Evolutionary conservation across 1,140 invertebrate genomes (phyloP), one percentile per base, ranked within the genome.

Genomic region (Papilio glaucus): DNA sequence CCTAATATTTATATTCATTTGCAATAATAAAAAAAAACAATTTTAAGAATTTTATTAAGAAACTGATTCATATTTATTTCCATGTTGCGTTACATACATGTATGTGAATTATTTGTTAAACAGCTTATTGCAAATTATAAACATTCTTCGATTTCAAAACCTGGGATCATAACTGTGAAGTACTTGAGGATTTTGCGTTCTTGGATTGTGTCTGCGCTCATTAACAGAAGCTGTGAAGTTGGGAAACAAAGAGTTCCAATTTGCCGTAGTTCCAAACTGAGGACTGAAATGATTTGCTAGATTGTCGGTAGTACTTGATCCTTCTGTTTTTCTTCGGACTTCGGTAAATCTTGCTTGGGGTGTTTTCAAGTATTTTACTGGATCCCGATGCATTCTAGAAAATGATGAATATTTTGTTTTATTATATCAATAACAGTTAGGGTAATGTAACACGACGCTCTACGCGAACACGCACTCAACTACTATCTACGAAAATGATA

Each of bases 91-190:
- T 15, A 49, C 21, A 49, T 49, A n/a, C n/a, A n/a, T n/a, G n/a
- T n/a, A n/a, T n/a, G n/a, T n/a, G n/a, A n/a, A 33, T 33, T 33
- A 21, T 0, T 57, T 18, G 8, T 21, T 21, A 21, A 49, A 49
- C 7, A 49, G 45, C 8, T 24, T 57, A 26, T 57, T 57, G 2
- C 29, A 33, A 33, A 3, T 33, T 3, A 24, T 57, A 24, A 8
- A 57, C 9, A 57, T 24, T 57, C 24, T 26, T 24, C 49, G 12
- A 12, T 57, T 57, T 57, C n/a, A 57, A 57, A 57, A 57, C 21
- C 49, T 57, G 21, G 49, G 49, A 57, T 57, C 49, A 57, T 57
- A 57, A 57, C 9, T 24, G 24, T 57, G 49, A 53, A 53, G 21
- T 26, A 18, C 49, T 53, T 10, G 15, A 4, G 49, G 49, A 53